phyloP scores from a whole-genome alignment of 2,797 vertebrate species.

The Xiphorhynchus erythropygius region DNA sequence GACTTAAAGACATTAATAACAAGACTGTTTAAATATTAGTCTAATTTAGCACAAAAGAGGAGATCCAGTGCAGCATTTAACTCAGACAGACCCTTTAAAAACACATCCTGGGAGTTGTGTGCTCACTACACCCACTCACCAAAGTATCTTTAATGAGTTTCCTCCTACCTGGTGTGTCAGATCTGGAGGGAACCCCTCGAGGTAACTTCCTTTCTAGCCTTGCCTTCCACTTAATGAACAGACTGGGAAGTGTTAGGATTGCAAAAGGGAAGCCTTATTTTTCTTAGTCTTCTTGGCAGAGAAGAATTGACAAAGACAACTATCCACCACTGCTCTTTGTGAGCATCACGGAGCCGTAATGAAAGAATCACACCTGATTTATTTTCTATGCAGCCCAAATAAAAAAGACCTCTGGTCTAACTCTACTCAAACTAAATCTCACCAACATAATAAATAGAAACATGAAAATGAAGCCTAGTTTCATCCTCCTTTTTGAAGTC shows the following conservation, averaged over 20 bases:
- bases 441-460: not conserved
- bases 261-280: not conserved
- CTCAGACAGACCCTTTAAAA: constrained; percentile 39
- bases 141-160: not conserved
- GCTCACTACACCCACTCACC: constrained; percentile 23
- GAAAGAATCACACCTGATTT: not conserved
- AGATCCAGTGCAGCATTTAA: constrained; percentile 15
- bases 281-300: not conserved
- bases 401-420: not conserved
- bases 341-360: not conserved
- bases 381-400: not conserved
- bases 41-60: constrained; percentile 20
- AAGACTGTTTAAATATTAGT: constrained; percentile 49
- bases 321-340: not conserved
- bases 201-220: not conserved
- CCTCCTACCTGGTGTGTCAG: not conserved
- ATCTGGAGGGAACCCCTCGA: not conserved
- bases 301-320: not conserved
- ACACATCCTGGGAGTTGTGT: constrained; percentile 1
- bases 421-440: not conserved
- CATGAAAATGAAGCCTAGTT: not conserved
- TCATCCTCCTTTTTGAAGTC: not conserved
- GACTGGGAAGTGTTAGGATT: not conserved
- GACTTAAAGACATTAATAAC: constrained; percentile 32
- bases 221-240: not conserved